Conservation (phyloP, 2,888 invertebrate genomes). For the Euzetes globulus region DNA sequence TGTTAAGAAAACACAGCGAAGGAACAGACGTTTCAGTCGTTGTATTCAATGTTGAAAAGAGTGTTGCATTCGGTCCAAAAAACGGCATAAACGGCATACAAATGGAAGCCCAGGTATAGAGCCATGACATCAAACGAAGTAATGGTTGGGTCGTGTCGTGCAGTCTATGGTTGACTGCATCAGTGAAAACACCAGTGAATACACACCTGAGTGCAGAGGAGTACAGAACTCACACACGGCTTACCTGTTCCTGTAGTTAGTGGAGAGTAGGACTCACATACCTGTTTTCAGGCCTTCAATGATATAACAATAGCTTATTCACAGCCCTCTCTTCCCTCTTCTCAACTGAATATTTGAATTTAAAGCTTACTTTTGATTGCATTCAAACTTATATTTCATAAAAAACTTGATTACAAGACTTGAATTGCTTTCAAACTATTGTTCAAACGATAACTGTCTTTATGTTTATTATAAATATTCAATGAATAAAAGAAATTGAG, state of each 20-base stretch:
- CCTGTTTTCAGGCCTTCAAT: slow-evolving; percentile 20
- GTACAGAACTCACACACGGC: background rate
- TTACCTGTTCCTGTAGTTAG: slow-evolving; percentile 15
- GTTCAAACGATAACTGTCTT: too few species aligned
- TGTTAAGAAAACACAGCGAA: too few species aligned
- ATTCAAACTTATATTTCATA: background rate
- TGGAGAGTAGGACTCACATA: slow-evolving; percentile 18
- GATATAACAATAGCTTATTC: slow-evolving; percentile 10
- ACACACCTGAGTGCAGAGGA: slow-evolving; percentile 19
- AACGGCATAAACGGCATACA: background rate
- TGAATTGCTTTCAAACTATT: too few species aligned
- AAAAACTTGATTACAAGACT: background rate
- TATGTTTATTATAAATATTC: too few species aligned
- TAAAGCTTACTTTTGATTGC: background rate
- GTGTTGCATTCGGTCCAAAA: background rate
- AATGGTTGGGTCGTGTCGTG: slow-evolving; percentile 29
- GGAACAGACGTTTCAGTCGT: background rate
- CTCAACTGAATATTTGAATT: background rate
- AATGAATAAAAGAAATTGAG: too few species aligned
- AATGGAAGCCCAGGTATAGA: background rate
- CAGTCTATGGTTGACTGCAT: slow-evolving; percentile 21
- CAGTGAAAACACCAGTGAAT: slow-evolving; percentile 29
- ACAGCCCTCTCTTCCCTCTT: background rate
- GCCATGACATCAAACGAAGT: slow-evolving; percentile 27
- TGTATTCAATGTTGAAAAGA: background rate